A percentile compares a stretch with the other conserved stretches of the same genome.
Conservation (phyloP, 2,888 invertebrate species). For the Dynastes hyllus region DNA sequence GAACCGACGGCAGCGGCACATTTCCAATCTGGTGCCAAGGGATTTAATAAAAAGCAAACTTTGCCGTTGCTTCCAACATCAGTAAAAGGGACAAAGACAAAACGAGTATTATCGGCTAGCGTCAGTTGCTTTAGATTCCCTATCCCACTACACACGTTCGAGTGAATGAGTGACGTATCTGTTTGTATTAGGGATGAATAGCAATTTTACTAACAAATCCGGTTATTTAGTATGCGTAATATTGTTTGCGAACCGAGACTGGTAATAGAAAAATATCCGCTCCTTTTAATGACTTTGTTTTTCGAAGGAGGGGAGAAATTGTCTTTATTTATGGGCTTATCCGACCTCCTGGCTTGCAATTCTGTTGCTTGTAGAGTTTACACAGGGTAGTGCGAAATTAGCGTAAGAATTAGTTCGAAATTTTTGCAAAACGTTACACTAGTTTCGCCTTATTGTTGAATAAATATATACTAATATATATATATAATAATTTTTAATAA, state of each 20-base stretch:
- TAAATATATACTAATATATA: too few species aligned
- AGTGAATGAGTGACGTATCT: conserved; percentile 19
- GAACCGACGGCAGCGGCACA: conserved; percentile 25
- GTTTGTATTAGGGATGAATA: conserved; percentile 40
- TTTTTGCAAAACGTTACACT: too few species aligned
- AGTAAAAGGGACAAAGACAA: conserved; percentile 11
- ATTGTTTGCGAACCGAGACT: conserved; percentile 22
- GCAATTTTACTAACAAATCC: conserved; percentile 44
- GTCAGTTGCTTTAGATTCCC: background rate
- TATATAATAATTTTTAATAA: too few species aligned
- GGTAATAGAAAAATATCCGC: conserved; percentile 27
- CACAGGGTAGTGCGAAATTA: too few species aligned
- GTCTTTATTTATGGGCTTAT: too few species aligned
- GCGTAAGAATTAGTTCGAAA: too few species aligned
- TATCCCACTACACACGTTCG: conserved; percentile 21
- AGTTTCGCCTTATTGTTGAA: too few species aligned
- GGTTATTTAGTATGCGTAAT: conserved; percentile 35
- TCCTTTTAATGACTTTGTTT: conserved; percentile 17
- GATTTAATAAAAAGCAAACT: conserved; percentile 43
- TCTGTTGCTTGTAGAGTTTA: too few species aligned
- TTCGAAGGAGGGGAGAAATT: background rate
- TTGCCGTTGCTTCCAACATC: conserved; percentile 11
- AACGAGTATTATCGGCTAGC: conserved; percentile 8
- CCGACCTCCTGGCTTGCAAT: too few species aligned
- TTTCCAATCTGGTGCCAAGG: conserved; percentile 40